phyloP scores from a whole-genome alignment of 2,888 invertebrate species.

The Tetrapedia diversipes region DNA sequence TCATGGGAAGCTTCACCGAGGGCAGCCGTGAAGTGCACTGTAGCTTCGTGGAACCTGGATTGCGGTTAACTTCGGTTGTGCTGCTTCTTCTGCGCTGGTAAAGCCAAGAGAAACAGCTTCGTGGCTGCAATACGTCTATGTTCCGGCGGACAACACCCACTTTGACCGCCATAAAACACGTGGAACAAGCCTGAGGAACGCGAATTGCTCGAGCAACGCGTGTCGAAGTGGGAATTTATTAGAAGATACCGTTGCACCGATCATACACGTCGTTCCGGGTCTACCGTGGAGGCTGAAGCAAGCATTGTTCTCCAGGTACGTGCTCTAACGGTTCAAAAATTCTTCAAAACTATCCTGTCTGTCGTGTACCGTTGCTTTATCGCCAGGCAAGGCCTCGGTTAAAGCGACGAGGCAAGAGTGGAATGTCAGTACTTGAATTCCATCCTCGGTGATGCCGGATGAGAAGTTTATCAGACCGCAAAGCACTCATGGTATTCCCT shows the following conservation, averaged over 20 bases:
- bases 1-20: background rate
- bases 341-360: conserved; percentile 35
- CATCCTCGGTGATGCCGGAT: conserved; percentile 42
- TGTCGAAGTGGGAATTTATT: conserved; percentile 33
- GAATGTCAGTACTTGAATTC: conserved; percentile 55
- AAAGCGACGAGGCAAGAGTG: conserved; percentile 46
- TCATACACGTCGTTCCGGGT: conserved; percentile 27
- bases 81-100: background rate
- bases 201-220: conserved; percentile 17
- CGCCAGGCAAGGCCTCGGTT: background rate
- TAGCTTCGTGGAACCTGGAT: background rate
- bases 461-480: conserved; percentile 60
- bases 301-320: conserved; percentile 32
- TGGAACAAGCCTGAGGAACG: background rate
- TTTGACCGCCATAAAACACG: conserved; percentile 7
- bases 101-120: background rate
- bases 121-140: background rate
- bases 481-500: conserved; percentile 58
- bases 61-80: background rate
- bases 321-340: conserved; percentile 51
- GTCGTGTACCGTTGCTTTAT: conserved; percentile 35
- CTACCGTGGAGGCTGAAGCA: background rate
- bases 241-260: conserved; percentile 45
- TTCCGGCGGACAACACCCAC: conserved; percentile 4
- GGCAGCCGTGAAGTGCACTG: background rate